Evolutionary conservation across 2,797 vertebrate genomes (phyloP).

Genomic region (Squalus acanthias): DNA sequence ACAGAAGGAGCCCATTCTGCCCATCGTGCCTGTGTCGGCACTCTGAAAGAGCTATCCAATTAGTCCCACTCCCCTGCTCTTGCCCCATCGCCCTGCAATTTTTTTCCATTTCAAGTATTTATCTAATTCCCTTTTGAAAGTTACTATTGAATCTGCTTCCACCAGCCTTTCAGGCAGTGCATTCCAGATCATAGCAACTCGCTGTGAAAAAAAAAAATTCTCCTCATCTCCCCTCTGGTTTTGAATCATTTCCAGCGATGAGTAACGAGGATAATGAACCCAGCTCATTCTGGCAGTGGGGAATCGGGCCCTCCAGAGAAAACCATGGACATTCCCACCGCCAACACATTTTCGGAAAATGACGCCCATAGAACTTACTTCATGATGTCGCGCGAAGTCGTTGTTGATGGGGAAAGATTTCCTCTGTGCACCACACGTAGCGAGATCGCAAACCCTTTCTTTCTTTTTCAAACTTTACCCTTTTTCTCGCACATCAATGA

Average conservation of each 20-base stretch:
- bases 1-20: background rate
- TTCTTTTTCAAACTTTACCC: background rate
- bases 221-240: background rate
- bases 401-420: background rate
- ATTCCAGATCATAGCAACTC: background rate
- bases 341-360: background rate
- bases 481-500: background rate
- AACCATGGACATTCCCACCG: background rate
- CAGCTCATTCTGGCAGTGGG: background rate
- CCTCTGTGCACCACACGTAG: background rate
- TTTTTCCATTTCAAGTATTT: background rate
- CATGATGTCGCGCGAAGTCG: background rate
- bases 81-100: background rate
- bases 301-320: background rate
- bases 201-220: background rate
- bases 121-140: background rate
- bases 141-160: background rate
- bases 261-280: background rate
- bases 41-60: too few relatives aligned
- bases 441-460: background rate
- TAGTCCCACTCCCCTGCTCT: background rate
- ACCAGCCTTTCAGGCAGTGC: too few relatives aligned
- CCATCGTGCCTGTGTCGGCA: too few relatives aligned
- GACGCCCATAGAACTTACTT: background rate
- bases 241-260: background rate